phyloP scores from a whole-genome alignment of 23 tunicate species.

The Styela clava region DNA sequence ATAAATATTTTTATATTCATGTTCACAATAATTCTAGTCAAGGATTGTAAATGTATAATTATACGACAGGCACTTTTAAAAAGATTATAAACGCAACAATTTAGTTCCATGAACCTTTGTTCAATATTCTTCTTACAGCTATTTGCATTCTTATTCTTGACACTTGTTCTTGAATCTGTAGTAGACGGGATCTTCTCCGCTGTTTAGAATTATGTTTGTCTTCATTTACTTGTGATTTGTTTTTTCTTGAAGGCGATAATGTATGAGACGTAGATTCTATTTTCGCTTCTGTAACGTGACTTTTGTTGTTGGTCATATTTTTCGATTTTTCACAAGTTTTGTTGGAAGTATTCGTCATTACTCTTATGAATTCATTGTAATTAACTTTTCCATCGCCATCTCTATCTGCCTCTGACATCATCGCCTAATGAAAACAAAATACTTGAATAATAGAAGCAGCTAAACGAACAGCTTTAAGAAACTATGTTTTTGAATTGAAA shows the following conservation, averaged over 20 bases:
- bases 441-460: no score
- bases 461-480: no score
- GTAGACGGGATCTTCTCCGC: not conserved
- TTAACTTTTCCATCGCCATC: conserved; percentile 12
- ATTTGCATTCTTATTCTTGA: not conserved
- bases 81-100: no score
- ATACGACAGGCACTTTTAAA: no score
- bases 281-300: not conserved
- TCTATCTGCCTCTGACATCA: not conserved
- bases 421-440: not conserved
- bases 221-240: not conserved
- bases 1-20: no score
- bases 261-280: not conserved
- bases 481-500: no score
- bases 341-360: not conserved
- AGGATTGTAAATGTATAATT: no score
- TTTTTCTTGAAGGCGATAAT: not conserved
- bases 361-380: conserved; percentile 6
- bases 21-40: no score
- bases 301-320: not conserved
- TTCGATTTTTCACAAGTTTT: not conserved
- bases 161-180: not conserved
- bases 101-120: not conserved
- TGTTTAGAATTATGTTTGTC: not conserved
- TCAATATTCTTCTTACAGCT: not conserved